These are phyloP conservation scores for Setophaga kirtlandii DNA, from an alignment of 2,113 vertebrate species.

Conservation along the genomic window DNA sequence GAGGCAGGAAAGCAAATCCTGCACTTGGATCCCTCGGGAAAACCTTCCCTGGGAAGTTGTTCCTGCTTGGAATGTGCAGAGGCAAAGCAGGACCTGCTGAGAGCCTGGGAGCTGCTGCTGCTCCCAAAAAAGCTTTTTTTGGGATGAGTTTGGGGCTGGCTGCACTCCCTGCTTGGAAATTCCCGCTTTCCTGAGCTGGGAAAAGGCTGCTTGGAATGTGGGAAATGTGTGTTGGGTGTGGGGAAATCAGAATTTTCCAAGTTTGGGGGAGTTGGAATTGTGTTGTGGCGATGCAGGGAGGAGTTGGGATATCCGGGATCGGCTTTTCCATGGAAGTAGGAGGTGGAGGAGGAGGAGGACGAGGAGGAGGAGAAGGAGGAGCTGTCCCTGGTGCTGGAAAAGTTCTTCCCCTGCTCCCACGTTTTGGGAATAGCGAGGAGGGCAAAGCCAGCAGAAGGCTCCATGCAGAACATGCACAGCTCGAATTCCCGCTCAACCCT, in stretches of 20 bases:
- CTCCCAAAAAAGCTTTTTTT: not conserved
- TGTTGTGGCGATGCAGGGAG: not conserved
- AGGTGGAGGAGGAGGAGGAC: not conserved
- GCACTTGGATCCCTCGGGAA: not conserved
- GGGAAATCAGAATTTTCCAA: fast-evolving
- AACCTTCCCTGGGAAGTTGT: not conserved
- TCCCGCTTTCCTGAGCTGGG: fast-evolving
- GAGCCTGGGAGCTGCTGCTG: not conserved
- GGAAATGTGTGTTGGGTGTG: fast-evolving
- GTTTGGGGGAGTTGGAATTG: not conserved
- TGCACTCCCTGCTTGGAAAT: fast-evolving
- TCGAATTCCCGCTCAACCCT: slow-evolving; percentile 24
- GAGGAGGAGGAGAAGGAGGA: not conserved
- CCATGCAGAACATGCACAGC: slow-evolving; percentile 71
- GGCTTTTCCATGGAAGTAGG: not conserved
- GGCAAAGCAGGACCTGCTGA: not conserved
- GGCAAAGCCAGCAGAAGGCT: slow-evolving; percentile 58
- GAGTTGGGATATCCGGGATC: not conserved
- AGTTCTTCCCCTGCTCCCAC: not conserved
- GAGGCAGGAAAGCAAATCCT: not conserved
- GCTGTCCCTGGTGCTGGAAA: not conserved
- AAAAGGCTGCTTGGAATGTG: fast-evolving
- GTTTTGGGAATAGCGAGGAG: not conserved
- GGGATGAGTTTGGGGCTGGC: not conserved
- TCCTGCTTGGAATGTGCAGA: not conserved